Evolutionary conservation across 2,888 invertebrate genomes (phyloP).

Genomic region (Ceramica pisi): DNA sequence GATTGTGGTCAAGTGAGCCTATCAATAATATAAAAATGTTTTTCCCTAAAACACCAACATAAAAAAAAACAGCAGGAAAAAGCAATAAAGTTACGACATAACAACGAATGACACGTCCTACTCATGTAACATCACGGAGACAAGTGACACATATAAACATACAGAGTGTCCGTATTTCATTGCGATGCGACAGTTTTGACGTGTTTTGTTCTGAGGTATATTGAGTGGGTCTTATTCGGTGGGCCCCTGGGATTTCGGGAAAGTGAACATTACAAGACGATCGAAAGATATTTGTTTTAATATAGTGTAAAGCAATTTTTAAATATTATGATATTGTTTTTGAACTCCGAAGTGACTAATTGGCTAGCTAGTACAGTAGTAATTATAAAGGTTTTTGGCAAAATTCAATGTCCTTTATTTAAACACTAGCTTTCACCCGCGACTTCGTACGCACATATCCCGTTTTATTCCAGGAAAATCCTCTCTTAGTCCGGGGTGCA

Average conservation of each 20-base stretch:
- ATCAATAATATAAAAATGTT: too few relatives aligned
- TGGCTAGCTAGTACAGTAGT: not conserved
- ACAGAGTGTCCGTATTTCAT: conserved; percentile 48
- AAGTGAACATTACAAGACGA: not conserved
- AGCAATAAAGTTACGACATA: conserved; percentile 9
- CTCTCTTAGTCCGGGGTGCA: too few relatives aligned
- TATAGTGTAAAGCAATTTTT: not conserved
- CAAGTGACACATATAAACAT: conserved; percentile 44
- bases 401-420: too few relatives aligned
- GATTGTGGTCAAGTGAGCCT: too few relatives aligned
- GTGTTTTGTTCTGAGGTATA: conserved; percentile 31
- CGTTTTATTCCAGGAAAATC: too few relatives aligned
- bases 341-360: conserved; percentile 4
- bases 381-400: too few relatives aligned
- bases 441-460: too few relatives aligned
- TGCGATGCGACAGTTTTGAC: conserved; percentile 40
- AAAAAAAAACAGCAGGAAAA: conserved; percentile 5
- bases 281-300: too few relatives aligned
- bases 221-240: conserved; percentile 30
- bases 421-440: too few relatives aligned
- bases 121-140: conserved; percentile 25
- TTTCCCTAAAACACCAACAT: too few relatives aligned
- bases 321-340: not conserved
- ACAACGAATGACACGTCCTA: conserved; percentile 29
- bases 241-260: not conserved